Evolutionary conservation across 1,140 invertebrate species (phyloP).

Genomic region (Linepithema humile): DNA sequence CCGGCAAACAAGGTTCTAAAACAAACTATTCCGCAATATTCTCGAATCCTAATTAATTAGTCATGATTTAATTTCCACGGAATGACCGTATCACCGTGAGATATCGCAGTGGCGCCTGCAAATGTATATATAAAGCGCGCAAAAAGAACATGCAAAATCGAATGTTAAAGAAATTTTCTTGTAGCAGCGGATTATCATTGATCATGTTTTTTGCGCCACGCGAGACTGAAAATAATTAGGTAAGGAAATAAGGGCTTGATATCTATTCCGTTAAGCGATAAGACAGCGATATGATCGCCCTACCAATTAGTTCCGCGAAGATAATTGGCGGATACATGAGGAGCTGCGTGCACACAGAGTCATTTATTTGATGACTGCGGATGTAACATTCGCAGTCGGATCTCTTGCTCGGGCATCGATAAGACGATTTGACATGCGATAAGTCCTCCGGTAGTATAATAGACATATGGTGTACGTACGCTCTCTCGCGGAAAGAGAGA

Average conservation of each 20-base stretch:
- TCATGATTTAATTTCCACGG: not conserved
- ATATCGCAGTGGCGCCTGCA: not conserved
- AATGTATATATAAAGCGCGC: slow-evolving; percentile 4
- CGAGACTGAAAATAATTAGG: slow-evolving; percentile 34
- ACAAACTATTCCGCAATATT: not conserved
- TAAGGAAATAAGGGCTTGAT: slow-evolving; percentile 5
- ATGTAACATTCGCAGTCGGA: slow-evolving; percentile 29
- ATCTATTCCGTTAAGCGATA: slow-evolving; percentile 15
- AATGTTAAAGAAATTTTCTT: not conserved
- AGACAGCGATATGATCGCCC: slow-evolving; percentile 21
- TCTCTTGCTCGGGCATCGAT: slow-evolving; percentile 16
- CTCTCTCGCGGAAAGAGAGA: slow-evolving; percentile 5
- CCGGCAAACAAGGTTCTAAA: not conserved
- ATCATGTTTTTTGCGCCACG: not conserved
- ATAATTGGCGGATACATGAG: slow-evolving; percentile 59
- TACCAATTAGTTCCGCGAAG: slow-evolving; percentile 44
- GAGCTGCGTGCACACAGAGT: slow-evolving; percentile 53
- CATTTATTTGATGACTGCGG: slow-evolving; percentile 5
- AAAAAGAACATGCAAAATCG: not conserved
- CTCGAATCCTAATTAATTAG: slow-evolving; percentile 17
- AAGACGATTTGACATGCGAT: slow-evolving; percentile 66
- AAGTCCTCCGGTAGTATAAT: slow-evolving; percentile 61
- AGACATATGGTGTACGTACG: slow-evolving; percentile 4
- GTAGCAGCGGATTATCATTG: not conserved
- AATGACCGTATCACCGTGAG: not conserved